Base-by-base conservation (phyloP, 2,113 vertebrate genomes). In the Cynopterus brachyotis region DNA sequence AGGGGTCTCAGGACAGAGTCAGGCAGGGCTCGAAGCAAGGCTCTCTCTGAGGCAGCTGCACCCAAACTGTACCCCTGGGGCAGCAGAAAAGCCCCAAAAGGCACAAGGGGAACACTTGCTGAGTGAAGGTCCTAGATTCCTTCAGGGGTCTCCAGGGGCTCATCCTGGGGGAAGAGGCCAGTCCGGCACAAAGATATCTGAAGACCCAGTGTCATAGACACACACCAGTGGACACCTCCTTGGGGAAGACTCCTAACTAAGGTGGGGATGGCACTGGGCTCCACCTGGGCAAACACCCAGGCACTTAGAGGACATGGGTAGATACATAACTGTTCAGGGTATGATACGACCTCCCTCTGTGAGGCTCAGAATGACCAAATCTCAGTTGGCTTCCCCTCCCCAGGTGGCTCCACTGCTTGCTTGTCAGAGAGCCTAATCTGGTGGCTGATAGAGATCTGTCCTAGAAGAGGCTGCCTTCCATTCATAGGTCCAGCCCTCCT, bases 31-130 rank as follows among this genome's bases (percentile, higher is more conserved):
- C 12, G 5, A 72, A 80, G 20, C 3, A 10, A 7, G 32, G 55
- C 6, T 86, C 80, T 22, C 1, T 32, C 22, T 47, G 15, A 0
- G 0, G 53, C 19, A 3, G 0, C 5, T 37, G 19, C 15, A 40
- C 20, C 76, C 17, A n/a, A n/a, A 47, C 0, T 2, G 5, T 40
- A 32, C 45, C 45, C 1, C 73, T 22, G 16, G 42, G 35, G 13
- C 24, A 40, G 53, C 6, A 20, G 20, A 30, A 59, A 55, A 69
- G 13, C 37, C 45, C 40, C 35, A 28, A 3, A 28, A 2, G 22
- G 32, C 4, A 10, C 7, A 24, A 22, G 83, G 3, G 12, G 22
- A 8, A n/a, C 6, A 32, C 30, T 64, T 35, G 40, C 22, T 30
- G 50, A 78, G 42, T 1, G 1, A 62, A 37, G 59, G 22, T 40